phyloP scores from a whole-genome alignment of 2,888 invertebrate species.

The Spicauda simplicius region DNA sequence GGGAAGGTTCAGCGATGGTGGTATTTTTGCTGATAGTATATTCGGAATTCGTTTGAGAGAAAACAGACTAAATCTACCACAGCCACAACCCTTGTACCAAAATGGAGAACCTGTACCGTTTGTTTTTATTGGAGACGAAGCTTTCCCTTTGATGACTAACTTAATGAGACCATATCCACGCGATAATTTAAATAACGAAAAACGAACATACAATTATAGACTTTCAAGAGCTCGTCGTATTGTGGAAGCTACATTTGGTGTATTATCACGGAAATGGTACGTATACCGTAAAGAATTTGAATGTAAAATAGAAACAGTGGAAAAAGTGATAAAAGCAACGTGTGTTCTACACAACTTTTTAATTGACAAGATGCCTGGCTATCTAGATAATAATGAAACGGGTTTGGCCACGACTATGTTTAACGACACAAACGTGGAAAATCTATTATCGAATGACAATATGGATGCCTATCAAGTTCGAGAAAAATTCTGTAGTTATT shows the following conservation, averaged over 20 bases:
- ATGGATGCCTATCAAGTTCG: slow-evolving; percentile 22
- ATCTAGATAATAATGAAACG: slow-evolving; percentile 10
- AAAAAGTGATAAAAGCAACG: slow-evolving; percentile 30
- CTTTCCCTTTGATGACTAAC: slow-evolving; percentile 42
- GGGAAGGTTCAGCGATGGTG: slow-evolving; percentile 42
- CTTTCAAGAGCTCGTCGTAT: slow-evolving; percentile 37
- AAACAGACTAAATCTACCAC: slow-evolving; percentile 42
- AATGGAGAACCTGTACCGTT: slow-evolving; percentile 42
- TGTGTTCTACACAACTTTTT: slow-evolving; percentile 35
- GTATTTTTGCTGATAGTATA: slow-evolving; percentile 41
- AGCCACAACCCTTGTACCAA: slow-evolving; percentile 35
- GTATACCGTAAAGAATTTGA: slow-evolving; percentile 37
- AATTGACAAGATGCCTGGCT: slow-evolving; percentile 9
- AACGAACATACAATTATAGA: slow-evolving; percentile 45
- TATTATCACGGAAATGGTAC: slow-evolving; percentile 43
- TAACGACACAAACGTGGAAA: slow-evolving; percentile 5
- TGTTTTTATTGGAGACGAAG: slow-evolving; percentile 44
- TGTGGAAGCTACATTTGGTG: slow-evolving; percentile 46
- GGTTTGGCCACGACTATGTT: too few relatives aligned
- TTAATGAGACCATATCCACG: slow-evolving; percentile 46
- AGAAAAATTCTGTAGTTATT: slow-evolving; percentile 24
- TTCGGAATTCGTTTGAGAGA: slow-evolving; percentile 41
- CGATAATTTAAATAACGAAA: slow-evolving; percentile 32
- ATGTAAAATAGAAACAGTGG: slow-evolving; percentile 31
- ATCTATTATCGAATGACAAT: not conserved